These are phyloP conservation scores for Pituophis catenifer DNA, from an alignment of 2,113 vertebrate species.

Conservation along the genomic window DNA sequence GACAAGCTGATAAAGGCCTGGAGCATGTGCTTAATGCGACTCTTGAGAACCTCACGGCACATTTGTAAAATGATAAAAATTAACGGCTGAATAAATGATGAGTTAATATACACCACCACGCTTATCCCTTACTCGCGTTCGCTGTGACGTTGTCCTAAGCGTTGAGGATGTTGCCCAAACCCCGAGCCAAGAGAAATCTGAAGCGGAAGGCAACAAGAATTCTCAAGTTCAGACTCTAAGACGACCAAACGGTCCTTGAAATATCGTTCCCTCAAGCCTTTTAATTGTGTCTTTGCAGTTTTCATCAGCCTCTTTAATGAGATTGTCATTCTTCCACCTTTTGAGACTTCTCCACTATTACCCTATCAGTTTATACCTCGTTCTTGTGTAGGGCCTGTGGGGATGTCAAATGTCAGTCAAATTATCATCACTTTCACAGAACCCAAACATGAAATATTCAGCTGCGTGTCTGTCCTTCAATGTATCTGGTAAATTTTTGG, in stretches of 20 bases:
- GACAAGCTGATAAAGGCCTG: not conserved
- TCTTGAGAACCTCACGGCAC: not conserved
- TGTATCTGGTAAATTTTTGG: not conserved
- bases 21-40: not conserved
- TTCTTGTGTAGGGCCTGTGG: not conserved
- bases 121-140: not conserved
- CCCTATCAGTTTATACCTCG: not conserved
- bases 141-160: not conserved
- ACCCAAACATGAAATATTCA: not conserved
- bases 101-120: not conserved
- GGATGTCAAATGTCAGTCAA: not conserved
- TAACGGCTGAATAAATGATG: not conserved
- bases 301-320: not conserved
- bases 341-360: not conserved
- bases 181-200: not conserved
- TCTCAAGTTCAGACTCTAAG: not conserved
- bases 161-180: not conserved
- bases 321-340: not conserved
- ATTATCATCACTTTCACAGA: not conserved
- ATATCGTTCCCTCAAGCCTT: not conserved
- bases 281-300: not conserved
- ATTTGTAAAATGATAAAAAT: not conserved
- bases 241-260: not conserved
- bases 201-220: not conserved
- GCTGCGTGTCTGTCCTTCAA: not conserved